Evolutionary conservation across 2,888 invertebrate species (phyloP), one percentile per base, ranked within the genome.

Genomic region (Idaea dimidiata): DNA sequence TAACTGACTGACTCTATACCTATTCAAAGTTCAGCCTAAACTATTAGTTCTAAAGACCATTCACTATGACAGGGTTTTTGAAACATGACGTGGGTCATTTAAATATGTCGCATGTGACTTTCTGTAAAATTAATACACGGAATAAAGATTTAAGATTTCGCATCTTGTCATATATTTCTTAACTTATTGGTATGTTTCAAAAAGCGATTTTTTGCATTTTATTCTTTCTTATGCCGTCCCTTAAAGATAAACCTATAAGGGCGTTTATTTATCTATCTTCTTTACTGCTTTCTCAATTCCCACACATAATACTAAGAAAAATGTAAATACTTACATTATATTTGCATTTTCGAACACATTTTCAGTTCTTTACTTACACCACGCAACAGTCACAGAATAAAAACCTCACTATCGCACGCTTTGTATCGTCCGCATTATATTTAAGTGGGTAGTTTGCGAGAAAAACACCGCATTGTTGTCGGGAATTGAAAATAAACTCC

Each of bases 361-460:
- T 43, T 24, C 16, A 66, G 65, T 78, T 66, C 63, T 16, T 70
- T 54, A 64, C 71, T 75, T 74, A 61, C 5, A 66, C 66, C 63
- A 72, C 67, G 56, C 56, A 17, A 56, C 56, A 33, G 24, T 33
- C 60, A 61, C 60, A 74, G 74, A 79, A 84, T 83, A 83, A 84
- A 86, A 88, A 83, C 81, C 79, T 43, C 80, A 78, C 76, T 80
- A 84, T 80, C 80, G 80, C 76, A 67, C 71, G 78, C 82, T 77
- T 77, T 77, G 86, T 88, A 89, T 87, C 87, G 79, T 79, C 81
- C 81, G 83, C 87, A 87, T 89, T 88, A 91, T 88, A 87, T 88
- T 87, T 87, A 90, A 90, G 88, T 88, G 88, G 87, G 87, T 88
- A 89, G 89, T 90, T 90, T 88, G 82, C 82, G 85, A 83, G 87